Evolutionary conservation across 2,797 vertebrate genomes (phyloP).

Genomic region (Melanotaenia trifasciata): DNA sequence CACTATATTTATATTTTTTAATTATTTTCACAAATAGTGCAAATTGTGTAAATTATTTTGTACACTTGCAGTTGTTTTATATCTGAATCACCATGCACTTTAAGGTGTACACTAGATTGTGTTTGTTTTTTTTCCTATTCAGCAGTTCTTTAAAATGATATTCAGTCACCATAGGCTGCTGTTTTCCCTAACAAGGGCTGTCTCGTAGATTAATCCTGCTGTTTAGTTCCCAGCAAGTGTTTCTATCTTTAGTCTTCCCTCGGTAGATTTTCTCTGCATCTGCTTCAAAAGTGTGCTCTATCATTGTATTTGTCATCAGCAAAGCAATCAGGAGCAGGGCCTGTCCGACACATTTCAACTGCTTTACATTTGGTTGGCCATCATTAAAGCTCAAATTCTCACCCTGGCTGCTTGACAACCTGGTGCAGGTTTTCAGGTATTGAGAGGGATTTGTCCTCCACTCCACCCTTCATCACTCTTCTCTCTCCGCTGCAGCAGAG

Average conservation of each 20-base stretch:
- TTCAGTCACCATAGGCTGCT: conserved; percentile 13
- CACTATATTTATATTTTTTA: conserved; percentile 34
- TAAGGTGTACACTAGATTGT: neutral
- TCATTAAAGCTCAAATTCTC: conserved; percentile 51
- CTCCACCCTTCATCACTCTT: conserved; percentile 25
- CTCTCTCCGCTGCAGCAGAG: conserved; percentile 59
- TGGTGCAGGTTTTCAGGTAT: conserved; percentile 54
- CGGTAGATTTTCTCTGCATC: conserved; percentile 5
- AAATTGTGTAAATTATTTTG: neutral
- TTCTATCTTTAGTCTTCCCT: neutral
- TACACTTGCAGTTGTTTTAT: conserved; percentile 4
- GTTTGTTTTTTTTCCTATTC: neutral
- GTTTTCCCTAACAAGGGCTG: conserved; percentile 5
- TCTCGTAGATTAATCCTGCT: conserved; percentile 4
- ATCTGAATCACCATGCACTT: neutral
- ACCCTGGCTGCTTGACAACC: conserved; percentile 51
- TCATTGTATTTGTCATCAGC: conserved; percentile 43
- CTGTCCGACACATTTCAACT: conserved; percentile 41
- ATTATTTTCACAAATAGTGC: conserved; percentile 25
- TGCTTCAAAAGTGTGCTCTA: conserved; percentile 4
- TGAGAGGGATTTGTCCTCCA: conserved; percentile 17
- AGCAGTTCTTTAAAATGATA: neutral
- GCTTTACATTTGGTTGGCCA: conserved; percentile 38
- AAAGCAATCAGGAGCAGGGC: conserved; percentile 23
- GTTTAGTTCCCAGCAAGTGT: conserved; percentile 21